Base-by-base conservation (phyloP, 2,113 vertebrate genomes). In the Agapornis roseicollis region DNA sequence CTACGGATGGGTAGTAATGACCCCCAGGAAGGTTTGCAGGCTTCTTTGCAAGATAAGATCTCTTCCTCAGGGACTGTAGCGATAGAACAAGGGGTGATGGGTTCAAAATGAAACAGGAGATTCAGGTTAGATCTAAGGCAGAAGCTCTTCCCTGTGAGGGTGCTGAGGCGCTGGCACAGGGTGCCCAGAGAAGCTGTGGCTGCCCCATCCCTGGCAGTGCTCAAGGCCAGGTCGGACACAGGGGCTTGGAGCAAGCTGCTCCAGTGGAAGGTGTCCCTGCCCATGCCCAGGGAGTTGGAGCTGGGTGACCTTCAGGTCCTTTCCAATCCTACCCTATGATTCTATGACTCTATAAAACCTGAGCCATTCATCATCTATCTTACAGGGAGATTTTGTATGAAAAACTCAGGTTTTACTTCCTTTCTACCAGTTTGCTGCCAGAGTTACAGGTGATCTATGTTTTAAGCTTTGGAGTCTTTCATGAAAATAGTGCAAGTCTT, bases 1-100 rank as follows among this genome's bases (percentile, higher is more conserved):
- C 58, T 50, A 22, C 1, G 0, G n/a, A 9, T 6, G 6, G 4
- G 5, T 6, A 10, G 42, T 24, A 44, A 28, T 22, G 22, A 19
- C 12, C 8, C 46, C 35, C 17, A 17, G 24, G n/a, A 60, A 27
- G 29, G 39, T 53, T 9, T 83, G n/a, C 52, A 63, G 85, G 29
- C 24, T 12, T 37, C 23, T 80, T 7, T 33, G 53, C 2, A 4
- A 80, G 82, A 28, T 22, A 47, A 23, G 33, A 35, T 35, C 33
- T 58, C 55, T 58, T n/a, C 33, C 23, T 24, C 33, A 58, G 56
- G 33, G 56, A 58, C 56, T 23, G 56, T 35, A 58, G 56, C 2
- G 0, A 35, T 15, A 58, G 33, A 13, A 23, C 56, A 58, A 58
- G 22, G 56, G 22, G 56, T 24, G 33, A 58, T 35, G 56, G 33